These are phyloP conservation scores for Passer montanus DNA, from an alignment of 2,113 vertebrate species.

Conservation along the genomic window DNA sequence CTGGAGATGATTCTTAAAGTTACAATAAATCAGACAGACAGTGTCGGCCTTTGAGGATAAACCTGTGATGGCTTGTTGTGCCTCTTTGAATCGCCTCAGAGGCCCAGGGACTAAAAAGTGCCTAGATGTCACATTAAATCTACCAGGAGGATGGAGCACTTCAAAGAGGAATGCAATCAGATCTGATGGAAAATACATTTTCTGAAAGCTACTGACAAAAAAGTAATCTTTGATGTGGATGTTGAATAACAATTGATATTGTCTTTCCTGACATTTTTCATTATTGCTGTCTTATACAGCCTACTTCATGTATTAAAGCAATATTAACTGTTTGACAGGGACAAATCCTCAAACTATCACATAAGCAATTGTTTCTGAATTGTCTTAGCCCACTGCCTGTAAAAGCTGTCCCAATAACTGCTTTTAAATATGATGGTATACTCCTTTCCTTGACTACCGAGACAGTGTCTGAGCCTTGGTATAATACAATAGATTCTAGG, in stretches of 20 bases:
- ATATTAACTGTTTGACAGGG: slow-evolving; percentile 93
- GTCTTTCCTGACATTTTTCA: slow-evolving; percentile 99
- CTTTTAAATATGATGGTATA: slow-evolving; percentile 80
- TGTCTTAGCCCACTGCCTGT: slow-evolving; percentile 81
- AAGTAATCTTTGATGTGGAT: slow-evolving; percentile 95
- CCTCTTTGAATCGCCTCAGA: slow-evolving; percentile 86
- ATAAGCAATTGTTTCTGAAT: slow-evolving; percentile 90
- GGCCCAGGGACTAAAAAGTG: slow-evolving; percentile 86
- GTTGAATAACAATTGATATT: slow-evolving; percentile 99
- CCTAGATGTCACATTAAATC: slow-evolving; percentile 90
- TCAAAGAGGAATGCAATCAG: slow-evolving; percentile 87
- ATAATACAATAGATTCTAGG: slow-evolving; percentile 69
- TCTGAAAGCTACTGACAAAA: slow-evolving; percentile 91
- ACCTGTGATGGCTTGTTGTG: slow-evolving; percentile 87
- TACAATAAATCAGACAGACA: slow-evolving; percentile 92
- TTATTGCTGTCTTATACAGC: slow-evolving; percentile 94
- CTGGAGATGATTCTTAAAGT: slow-evolving; percentile 88
- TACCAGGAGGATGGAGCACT: slow-evolving; percentile 85
- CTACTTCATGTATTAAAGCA: slow-evolving; percentile 92
- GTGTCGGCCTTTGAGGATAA: slow-evolving; percentile 89
- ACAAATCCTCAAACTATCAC: slow-evolving; percentile 92
- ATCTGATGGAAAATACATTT: slow-evolving; percentile 92
- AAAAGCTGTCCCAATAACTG: slow-evolving; percentile 81
- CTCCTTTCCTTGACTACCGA: slow-evolving; percentile 73
- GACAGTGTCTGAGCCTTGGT: slow-evolving; percentile 74